Base-by-base conservation (phyloP, 2,888 invertebrate species). In the Chironomus riparius region DNA sequence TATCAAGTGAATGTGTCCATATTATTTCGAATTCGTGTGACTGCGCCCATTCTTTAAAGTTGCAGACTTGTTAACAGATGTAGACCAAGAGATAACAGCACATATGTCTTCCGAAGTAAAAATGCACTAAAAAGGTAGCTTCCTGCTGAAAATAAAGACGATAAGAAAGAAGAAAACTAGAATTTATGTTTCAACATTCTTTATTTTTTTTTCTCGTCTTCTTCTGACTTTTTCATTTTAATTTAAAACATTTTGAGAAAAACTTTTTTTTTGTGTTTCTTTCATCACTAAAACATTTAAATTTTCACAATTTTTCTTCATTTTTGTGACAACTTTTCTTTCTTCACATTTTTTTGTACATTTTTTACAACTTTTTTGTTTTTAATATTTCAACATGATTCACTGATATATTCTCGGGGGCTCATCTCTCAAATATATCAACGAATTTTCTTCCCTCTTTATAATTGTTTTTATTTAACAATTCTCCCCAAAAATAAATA, bases 401-500 rank as follows among this genome's bases (percentile, higher is more conserved):
- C 65, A 65, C 10, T 65, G 65, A 65, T 65, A 65, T 65, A 65
- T 65, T 65, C 38, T 65, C 24, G 21, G 65, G 65, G 65, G 65
- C 65, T 65, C 65, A 65, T 65, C 24, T 24, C 65, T 24, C 13
- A 65, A 65, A 65, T 65, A 65, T 65, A 65, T 65, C 65, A 65
- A 65, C 21, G 65, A 65, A 65, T 65, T 56, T 50, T 50, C 50
- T 28, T 38, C 38, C 38, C 38, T 38, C 10, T 38, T 56, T 56
- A 18, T 56, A 18, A 50, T n/a, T 50, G 5, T 50, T 50, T n/a
- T 50, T 15, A 15, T 15, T 18, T 18, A 18, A 56, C 56, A 56
- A 56, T 56, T 5, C 50, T 24, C 15, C 56, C n/a, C 18, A 15
- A 56, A 24, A n/a, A 24, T 24, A 7, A n/a, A 50, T 10, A 10